Percentiles rank a stretch among this genome's conserved stretches.
Conservation (phyloP, 2,888 invertebrate genomes). For the Athripsodes cinereus region DNA sequence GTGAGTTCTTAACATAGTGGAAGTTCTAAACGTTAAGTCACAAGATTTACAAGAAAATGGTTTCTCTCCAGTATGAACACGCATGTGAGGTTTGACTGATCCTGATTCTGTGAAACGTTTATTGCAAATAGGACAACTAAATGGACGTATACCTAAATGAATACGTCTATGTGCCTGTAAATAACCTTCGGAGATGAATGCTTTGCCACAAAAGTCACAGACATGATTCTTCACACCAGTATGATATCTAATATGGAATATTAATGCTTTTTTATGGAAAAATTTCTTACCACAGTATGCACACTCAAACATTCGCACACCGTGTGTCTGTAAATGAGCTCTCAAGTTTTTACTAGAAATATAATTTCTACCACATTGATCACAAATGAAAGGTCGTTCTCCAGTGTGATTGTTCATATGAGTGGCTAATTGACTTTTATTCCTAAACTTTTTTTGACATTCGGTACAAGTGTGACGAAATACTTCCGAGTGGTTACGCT, state of each 20-base stretch:
- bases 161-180: not conserved
- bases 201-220: not conserved
- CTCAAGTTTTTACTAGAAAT: not conserved
- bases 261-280: not conserved
- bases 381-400: not conserved
- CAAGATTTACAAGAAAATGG: slow-evolving; percentile 6
- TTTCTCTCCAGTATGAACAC: slow-evolving; percentile 8
- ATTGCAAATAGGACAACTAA: not conserved
- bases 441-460: slow-evolving; percentile 1
- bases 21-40: not conserved
- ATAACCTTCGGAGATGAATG: not conserved
- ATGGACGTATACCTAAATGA: not conserved
- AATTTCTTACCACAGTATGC: not conserved
- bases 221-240: not conserved
- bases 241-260: not conserved
- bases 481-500: not conserved
- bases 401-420: not conserved
- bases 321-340: not conserved
- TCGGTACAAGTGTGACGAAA: not conserved
- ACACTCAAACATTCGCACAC: not conserved
- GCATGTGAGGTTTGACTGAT: not conserved
- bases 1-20: not conserved
- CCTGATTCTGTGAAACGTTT: slow-evolving; percentile 1
- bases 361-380: not conserved
- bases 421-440: not conserved